Conservation (phyloP, 1,140 invertebrate genomes). For the Agrypnia vestita region DNA sequence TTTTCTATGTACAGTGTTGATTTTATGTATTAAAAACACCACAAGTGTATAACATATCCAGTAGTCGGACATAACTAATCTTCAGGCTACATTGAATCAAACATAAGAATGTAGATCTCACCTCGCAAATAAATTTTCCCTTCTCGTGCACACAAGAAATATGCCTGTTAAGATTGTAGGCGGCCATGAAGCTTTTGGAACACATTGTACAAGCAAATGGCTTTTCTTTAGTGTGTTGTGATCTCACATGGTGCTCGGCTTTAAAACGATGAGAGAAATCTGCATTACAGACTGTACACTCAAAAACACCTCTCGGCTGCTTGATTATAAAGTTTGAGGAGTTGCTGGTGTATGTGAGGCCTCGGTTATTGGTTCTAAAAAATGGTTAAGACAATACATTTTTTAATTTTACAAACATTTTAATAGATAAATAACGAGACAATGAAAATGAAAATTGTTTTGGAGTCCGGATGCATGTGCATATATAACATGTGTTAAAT, state of each 20-base stretch:
- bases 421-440: neutral
- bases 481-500: neutral
- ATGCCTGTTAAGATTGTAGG: conserved; percentile 53
- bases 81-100: too few species aligned
- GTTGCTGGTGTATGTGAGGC: conserved; percentile 44
- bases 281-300: conserved; percentile 48
- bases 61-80: too few species aligned
- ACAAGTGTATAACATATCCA: too few species aligned
- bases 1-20: too few species aligned
- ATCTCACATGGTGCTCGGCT: conserved; percentile 54
- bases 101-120: neutral
- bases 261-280: conserved; percentile 42
- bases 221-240: conserved; percentile 54
- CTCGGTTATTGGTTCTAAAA: conserved; percentile 51
- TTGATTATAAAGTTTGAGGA: conserved; percentile 29
- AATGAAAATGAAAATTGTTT: too few species aligned
- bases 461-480: neutral
- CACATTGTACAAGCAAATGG: conserved; percentile 51
- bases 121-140: conserved; percentile 53
- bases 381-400: conserved; percentile 4
- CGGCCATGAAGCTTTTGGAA: conserved; percentile 48
- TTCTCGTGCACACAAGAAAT: conserved; percentile 53
- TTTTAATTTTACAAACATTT: neutral
- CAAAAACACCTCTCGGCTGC: conserved; percentile 28
- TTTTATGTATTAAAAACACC: too few species aligned